phyloP scores from a whole-genome alignment of 2,113 vertebrate genomes.

The Perca schrenkii region DNA sequence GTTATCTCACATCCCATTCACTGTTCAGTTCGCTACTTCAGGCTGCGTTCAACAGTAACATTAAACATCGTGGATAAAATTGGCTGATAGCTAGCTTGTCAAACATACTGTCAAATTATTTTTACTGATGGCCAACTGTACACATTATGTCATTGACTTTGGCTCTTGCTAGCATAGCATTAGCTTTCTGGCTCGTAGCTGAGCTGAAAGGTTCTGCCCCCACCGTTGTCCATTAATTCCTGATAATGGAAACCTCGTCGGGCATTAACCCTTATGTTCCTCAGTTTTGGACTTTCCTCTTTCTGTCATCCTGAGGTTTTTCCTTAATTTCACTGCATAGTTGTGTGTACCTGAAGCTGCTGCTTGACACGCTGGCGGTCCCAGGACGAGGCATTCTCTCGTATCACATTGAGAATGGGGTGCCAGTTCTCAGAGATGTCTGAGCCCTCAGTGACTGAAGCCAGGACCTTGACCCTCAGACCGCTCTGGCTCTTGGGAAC shows the following conservation, averaged over 20 bases:
- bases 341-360: conserved; percentile 84
- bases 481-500: conserved; percentile 69
- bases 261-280: neutral
- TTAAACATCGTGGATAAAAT: no score
- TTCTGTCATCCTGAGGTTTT: neutral
- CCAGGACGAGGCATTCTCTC: conserved; percentile 90
- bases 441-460: conserved; percentile 90
- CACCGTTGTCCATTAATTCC: no score
- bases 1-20: no score
- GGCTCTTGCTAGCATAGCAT: no score
- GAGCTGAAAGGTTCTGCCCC: no score
- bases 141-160: no score
- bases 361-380: conserved; percentile 85
- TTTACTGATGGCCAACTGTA: no score
- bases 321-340: neutral
- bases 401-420: conserved; percentile 89
- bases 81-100: no score
- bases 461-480: conserved; percentile 86
- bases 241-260: neutral
- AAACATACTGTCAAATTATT: no score
- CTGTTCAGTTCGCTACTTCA: no score
- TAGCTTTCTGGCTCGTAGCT: no score
- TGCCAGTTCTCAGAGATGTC: conserved; percentile 92
- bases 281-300: neutral
- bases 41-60: no score